Conservation (phyloP, 2,888 invertebrate genomes). For the Eurytoma adleriae region DNA sequence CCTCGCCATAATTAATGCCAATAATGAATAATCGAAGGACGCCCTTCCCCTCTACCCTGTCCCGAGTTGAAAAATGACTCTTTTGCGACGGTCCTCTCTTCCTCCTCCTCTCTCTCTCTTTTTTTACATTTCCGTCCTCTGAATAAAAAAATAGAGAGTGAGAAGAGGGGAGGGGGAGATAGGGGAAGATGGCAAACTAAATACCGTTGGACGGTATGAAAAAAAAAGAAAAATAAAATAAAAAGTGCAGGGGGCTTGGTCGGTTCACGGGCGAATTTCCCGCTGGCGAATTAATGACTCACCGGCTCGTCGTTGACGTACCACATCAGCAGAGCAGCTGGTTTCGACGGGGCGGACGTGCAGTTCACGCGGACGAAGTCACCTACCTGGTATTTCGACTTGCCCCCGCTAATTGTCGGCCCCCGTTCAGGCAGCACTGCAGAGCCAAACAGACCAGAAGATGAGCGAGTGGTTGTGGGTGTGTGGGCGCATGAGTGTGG, state of each 20-base stretch:
- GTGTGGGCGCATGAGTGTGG: not conserved
- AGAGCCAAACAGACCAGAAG: conserved; percentile 43
- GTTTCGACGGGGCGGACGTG: conserved; percentile 81
- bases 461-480: conserved; percentile 11
- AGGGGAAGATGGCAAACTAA: not conserved
- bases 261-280: not conserved
- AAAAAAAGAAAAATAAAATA: not conserved
- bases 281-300: conserved; percentile 58
- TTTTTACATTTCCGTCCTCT: not conserved
- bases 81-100: not conserved
- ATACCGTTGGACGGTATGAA: too few species aligned
- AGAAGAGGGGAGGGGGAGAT: not conserved
- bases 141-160: not conserved
- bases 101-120: not conserved
- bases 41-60: not conserved
- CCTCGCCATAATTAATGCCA: conserved; percentile 35
- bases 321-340: conserved; percentile 80
- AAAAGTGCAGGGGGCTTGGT: not conserved
- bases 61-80: conserved; percentile 36
- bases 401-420: conserved; percentile 80
- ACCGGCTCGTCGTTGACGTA: conserved; percentile 80
- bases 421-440: conserved; percentile 80
- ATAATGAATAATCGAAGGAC: conserved; percentile 39
- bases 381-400: conserved; percentile 80
- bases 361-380: conserved; percentile 81